Evolutionary conservation across 2,797 vertebrate genomes (phyloP), one percentile per base, ranked within the genome.

Genomic region (Sparidentex hasta): DNA sequence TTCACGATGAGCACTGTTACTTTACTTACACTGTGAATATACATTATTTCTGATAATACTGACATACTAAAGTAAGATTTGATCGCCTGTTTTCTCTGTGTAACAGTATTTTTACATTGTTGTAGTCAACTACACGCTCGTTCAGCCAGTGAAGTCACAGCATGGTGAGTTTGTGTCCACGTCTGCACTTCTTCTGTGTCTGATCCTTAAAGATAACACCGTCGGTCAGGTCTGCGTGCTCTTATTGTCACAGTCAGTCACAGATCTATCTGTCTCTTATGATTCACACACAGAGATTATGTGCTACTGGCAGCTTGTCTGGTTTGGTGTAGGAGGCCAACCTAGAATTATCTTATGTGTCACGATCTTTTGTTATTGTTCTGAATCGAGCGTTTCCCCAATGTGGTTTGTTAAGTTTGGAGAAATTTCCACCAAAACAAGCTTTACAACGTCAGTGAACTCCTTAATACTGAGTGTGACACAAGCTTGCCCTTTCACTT

Each of bases 181-280:
- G 78, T 85, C 86, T 87, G 64, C 73, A 81, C 27, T 70, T 76
- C 50, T 65, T 16, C 54, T 72, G 50, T 58, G 55, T 73, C 66
- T 70, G 74, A 78, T 82, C 57, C 76, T 71, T 51, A 76, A 80
- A 81, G 75, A 88, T 81, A 85, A 88, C 80, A 44, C 59, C 67
- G 52, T 50, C 43, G 77, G 74, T 88, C 72, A 78, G 61, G 57
- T 59, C 77, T 72, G 74, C 47, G 0, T 62, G 46, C 78, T 75
- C 68, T 76, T 68, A 74, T 78, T 71, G 74, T 74, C 58, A 58
- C 55, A 20, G 18, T 78, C 46, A 55, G 65, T 80, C 82, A 63
- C 65, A 61, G 61, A 71, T 50, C 47, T 73, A 69, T 59, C 52
- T 86, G 59, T 68, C 18, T 65, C 69, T 64, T 56, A 38, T 63